Evolutionary conservation across 2,113 vertebrate species (phyloP), one percentile per base, ranked within the genome.

Genomic region (Corythaixoides concolor): DNA sequence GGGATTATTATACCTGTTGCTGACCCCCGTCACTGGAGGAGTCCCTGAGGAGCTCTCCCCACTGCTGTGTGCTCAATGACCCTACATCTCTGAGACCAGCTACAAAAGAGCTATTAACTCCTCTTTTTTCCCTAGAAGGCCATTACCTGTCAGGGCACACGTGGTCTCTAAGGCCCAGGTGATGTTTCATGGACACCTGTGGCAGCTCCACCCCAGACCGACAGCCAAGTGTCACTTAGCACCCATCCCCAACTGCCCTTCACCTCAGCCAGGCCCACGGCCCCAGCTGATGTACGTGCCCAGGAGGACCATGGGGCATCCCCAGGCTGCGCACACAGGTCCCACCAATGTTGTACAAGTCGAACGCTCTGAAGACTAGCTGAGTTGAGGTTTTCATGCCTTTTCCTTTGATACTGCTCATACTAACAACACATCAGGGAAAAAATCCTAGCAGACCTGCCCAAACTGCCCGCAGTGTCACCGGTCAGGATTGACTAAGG

Each of bases 321-420:
- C 39, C 43, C 16, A 30, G 33, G 35, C 37, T 45, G 50, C 5
- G 7, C 41, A 32, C 26, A 26, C 27, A 30, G 21, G 43, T 69
- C 43, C 18, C 49, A 59, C 11, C 26, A 24, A 7, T 0, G 0
- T 5, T 11, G 12, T 27, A 47, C 0, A 0, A 39, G 19, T 26
- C 9, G 5, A 73, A 24, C 1, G 4, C 19, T 11, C 45, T 24
- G 24, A 9, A 52, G 7, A 67, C 17, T 15, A 74, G 24, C 32
- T 50, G 55, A 18, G 30, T 13, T 39, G 28, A 88, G 18, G 24
- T 52, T 45, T 91, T 78, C 33, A 32, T 45, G 27, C 14, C 22
- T 60, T 68, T 58, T 10, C n/a, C 24, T 35, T 35, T 37, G 63
- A 45, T 20, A 35, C 35, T 32, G 41, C 21, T 87, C 47, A 20